phyloP scores from a whole-genome alignment of 2,888 invertebrate genomes.

The Torymus texanus region DNA sequence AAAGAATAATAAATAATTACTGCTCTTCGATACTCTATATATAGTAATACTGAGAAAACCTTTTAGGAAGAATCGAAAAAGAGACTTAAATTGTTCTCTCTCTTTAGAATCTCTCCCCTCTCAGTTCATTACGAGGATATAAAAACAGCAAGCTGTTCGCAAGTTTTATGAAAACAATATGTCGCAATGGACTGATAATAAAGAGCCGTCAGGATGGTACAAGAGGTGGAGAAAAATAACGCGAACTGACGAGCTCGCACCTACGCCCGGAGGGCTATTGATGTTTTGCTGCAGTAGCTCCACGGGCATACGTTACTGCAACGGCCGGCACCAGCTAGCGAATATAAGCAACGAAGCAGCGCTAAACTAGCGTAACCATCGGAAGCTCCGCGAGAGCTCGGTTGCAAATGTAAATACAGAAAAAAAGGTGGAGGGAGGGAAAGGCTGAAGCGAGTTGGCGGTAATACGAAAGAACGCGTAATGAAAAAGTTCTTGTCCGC shows the following conservation, averaged over 20 bases:
- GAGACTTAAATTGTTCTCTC: too few relatives aligned
- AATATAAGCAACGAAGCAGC: neutral
- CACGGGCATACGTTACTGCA: neutral
- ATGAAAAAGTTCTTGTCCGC: too few relatives aligned
- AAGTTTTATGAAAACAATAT: slow-evolving; percentile 56
- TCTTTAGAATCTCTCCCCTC: too few relatives aligned
- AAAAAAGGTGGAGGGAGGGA: too few relatives aligned
- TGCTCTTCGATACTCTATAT: too few relatives aligned
- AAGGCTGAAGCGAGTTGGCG: too few relatives aligned
- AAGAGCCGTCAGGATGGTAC: neutral
- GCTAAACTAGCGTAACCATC: neutral
- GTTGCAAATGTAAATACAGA: too few relatives aligned
- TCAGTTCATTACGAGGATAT: neutral
- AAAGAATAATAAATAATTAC: too few relatives aligned
- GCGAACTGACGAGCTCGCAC: slow-evolving; percentile 10
- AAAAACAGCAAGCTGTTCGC: neutral
- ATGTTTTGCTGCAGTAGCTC: slow-evolving; percentile 39
- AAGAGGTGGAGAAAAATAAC: neutral
- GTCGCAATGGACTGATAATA: slow-evolving; percentile 49
- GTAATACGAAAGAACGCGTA: too few relatives aligned
- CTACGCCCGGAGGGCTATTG: slow-evolving; percentile 45
- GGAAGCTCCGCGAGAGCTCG: neutral
- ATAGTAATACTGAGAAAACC: too few relatives aligned
- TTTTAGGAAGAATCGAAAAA: too few relatives aligned
- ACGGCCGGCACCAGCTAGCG: neutral